These are phyloP conservation scores for Picathartes gymnocephalus DNA, from an alignment of 2,113 vertebrate genomes.

Conservation along the genomic window DNA sequence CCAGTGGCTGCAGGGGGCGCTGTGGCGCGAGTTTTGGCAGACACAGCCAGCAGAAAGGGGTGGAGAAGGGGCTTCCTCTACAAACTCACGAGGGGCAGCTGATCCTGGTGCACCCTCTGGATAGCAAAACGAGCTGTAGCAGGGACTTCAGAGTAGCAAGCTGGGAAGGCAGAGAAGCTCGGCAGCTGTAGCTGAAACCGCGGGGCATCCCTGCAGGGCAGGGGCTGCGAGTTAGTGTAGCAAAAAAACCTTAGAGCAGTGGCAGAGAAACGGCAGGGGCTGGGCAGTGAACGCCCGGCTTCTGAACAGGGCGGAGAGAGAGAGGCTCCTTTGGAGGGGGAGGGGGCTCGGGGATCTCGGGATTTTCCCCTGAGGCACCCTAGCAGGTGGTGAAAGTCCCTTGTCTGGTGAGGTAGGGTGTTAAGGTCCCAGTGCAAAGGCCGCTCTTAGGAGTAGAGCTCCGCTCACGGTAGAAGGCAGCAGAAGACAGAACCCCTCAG, in stretches of 20 bases:
- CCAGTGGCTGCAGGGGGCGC: not conserved
- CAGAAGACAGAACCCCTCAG: not conserved
- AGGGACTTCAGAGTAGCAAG: not conserved
- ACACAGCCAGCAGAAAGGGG: not conserved
- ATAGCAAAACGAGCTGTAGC: not conserved
- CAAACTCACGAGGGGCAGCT: not conserved
- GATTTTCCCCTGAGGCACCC: not conserved
- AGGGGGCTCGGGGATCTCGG: not conserved
- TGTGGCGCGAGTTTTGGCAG: not conserved
- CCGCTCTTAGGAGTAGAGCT: not conserved
- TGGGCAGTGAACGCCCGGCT: fast-evolving
- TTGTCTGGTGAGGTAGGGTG: not conserved
- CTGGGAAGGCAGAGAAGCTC: not conserved
- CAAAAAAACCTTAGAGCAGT: not conserved
- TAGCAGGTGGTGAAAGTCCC: not conserved
- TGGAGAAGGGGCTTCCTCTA: not conserved
- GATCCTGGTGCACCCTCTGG: not conserved
- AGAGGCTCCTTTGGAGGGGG: not conserved
- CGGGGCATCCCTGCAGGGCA: too few relatives aligned
- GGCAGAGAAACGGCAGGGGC: not conserved
- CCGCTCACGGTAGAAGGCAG: not conserved
- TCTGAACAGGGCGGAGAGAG: not conserved
- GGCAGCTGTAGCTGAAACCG: not conserved
- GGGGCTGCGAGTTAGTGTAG: not conserved
- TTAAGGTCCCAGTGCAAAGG: too few relatives aligned